Evolutionary conservation across 2,888 invertebrate genomes (phyloP).

Genomic region (Chouioia cunea): DNA sequence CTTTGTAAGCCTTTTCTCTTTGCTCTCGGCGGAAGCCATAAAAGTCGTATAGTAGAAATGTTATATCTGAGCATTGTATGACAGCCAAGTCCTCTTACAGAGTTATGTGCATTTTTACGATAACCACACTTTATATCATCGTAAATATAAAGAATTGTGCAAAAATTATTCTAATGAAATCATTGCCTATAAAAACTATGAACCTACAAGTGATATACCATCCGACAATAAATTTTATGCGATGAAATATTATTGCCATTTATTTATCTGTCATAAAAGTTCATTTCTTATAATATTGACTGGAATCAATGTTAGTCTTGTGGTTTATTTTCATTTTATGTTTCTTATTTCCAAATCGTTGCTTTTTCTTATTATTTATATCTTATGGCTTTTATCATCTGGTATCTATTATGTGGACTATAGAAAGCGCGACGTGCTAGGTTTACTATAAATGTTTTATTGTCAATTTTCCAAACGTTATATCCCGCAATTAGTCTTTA

Average conservation of each 20-base stretch:
- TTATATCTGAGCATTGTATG: background rate
- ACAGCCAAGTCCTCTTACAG: constrained; percentile 15
- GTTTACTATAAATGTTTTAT: constrained; percentile 22
- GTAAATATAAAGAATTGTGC: background rate
- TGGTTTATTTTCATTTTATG: no score
- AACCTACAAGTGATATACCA: no score
- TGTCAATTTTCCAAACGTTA: constrained; percentile 6
- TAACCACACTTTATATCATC: constrained; percentile 10
- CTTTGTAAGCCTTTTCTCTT: constrained; percentile 9
- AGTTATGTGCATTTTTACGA: constrained; percentile 25
- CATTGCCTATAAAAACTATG: no score
- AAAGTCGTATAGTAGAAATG: constrained; percentile 20
- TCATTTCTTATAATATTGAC: no score
- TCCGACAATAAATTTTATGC: no score
- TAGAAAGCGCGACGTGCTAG: constrained; percentile 15
- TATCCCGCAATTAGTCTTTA: constrained; percentile 15
- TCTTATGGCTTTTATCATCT: no score
- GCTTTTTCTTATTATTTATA: no score
- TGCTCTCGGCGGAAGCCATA: constrained; percentile 24
- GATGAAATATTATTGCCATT: no score
- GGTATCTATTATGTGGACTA: background rate
- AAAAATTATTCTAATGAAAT: background rate
- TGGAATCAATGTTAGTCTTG: no score
- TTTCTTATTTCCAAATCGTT: no score
- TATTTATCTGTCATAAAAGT: no score